phyloP scores from a whole-genome alignment of 2,888 invertebrate species.

The Orthosia gothica region DNA sequence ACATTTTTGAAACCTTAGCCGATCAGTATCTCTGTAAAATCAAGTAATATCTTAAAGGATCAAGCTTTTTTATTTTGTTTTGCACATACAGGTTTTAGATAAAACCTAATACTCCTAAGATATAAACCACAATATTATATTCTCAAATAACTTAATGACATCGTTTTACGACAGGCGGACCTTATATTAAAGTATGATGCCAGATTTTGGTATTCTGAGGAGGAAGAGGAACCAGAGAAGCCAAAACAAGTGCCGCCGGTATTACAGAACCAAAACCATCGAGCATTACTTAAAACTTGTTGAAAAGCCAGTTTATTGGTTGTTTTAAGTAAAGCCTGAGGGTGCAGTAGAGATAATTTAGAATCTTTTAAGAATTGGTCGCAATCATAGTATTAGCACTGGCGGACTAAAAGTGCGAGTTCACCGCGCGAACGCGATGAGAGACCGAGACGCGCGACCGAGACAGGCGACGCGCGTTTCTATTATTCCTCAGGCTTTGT shows the following conservation, averaged over 20 bases:
- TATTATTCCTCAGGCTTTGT: too few relatives aligned
- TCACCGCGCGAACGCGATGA: too few relatives aligned
- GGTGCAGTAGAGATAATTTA: slow-evolving; percentile 13
- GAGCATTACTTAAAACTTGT: slow-evolving; percentile 15
- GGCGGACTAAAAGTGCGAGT: not conserved
- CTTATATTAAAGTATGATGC: slow-evolving; percentile 67
- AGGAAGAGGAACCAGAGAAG: slow-evolving; percentile 47
- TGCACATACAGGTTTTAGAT: too few relatives aligned
- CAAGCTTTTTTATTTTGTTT: not conserved
- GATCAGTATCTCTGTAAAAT: not conserved
- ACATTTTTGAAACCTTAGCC: not conserved
- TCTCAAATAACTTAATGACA: slow-evolving; percentile 17
- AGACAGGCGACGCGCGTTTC: too few relatives aligned
- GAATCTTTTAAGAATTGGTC: not conserved
- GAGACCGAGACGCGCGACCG: too few relatives aligned
- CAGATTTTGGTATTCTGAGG: slow-evolving; percentile 68
- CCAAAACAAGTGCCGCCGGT: slow-evolving; percentile 67
- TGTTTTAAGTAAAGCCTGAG: slow-evolving; percentile 5
- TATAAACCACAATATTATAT: not conserved
- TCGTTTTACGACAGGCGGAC: slow-evolving; percentile 72
- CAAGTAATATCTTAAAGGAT: slow-evolving; percentile 1
- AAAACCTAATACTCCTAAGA: not conserved
- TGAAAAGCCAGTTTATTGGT: not conserved
- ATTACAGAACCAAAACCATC: slow-evolving; percentile 10
- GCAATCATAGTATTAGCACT: not conserved